Evolutionary conservation across 2,888 invertebrate species (phyloP), one percentile per base, ranked within the genome.

Genomic region (Tetropium fuscum): DNA sequence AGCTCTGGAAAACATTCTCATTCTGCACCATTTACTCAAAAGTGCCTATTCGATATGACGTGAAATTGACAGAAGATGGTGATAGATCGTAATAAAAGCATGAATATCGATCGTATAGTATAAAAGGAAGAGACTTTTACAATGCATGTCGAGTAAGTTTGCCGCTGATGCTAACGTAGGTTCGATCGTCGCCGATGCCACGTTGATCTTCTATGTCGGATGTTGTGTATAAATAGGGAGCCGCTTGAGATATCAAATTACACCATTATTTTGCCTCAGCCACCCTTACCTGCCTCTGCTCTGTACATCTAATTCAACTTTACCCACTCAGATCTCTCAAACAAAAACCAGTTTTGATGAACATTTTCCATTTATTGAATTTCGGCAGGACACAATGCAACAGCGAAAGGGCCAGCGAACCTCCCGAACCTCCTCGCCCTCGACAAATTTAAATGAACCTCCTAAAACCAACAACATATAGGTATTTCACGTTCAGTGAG

Each of bases 211-310:
- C 20, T 22, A 45, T 45, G 51, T 51, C 51, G 51, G 51, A 51
- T 49, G 56, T 49, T 38, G 67, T 73, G 71, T 75, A 73, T 76
- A 76, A 75, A 78, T 75, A 74, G 77, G 76, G 77, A 76, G 77
- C 78, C 75, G 77, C 75, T 76, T 66, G 75, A 67, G 74, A 74
- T 78, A 78, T 78, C 78, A 70, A 74, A 77, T 78, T 78, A 77
- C 78, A 59, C 78, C 78, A 78, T 78, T 78, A 78, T 78, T 76
- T 76, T 73, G 73, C 72, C 71, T 66, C 74, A 73, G 70, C 75
- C 74, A 76, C 76, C 76, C 76, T 76, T 76, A 76, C 75, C 74
- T 75, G 73, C 70, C 74, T 74, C 64, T 58, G 58, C 59, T 54
- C 36, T 36, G 44, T 54, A 27, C 36, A 44, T 54, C 45, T 54